Evolutionary conservation across 2,888 invertebrate genomes (phyloP).

Genomic region (Aplocera efformata): DNA sequence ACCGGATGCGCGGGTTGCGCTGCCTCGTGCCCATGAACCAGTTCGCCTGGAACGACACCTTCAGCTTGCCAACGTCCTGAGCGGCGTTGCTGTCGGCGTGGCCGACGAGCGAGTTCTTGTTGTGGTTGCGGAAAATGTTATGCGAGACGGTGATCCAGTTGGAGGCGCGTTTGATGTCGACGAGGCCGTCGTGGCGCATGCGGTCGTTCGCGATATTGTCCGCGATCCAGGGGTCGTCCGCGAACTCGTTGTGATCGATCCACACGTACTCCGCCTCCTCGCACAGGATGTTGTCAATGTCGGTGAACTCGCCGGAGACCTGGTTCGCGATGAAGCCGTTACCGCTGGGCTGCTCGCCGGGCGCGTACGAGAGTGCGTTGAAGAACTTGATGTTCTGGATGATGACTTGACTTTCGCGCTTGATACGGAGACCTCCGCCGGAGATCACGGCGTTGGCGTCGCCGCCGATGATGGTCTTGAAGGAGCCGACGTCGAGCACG

Average conservation of each 20-base stretch:
- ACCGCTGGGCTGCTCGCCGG: constrained; percentile 19
- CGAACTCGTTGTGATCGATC: constrained; percentile 25
- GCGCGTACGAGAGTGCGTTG: constrained; percentile 23
- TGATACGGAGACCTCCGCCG: constrained; percentile 22
- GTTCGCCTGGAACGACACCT: constrained; percentile 11
- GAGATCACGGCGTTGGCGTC: constrained; percentile 15
- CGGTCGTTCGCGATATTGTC: constrained; percentile 7
- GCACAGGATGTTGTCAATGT: constrained; percentile 15
- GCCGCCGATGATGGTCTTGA: constrained; percentile 21
- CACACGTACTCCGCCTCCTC: constrained; percentile 12
- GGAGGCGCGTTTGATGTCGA: constrained; percentile 23
- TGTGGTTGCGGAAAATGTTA: constrained; percentile 26
- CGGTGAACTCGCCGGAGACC: constrained; percentile 13
- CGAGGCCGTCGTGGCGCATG: constrained; percentile 23
- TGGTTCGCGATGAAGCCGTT: constrained; percentile 10
- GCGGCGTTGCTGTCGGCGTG: constrained; percentile 17
- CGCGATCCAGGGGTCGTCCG: constrained; percentile 23
- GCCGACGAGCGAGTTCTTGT: constrained; percentile 21
- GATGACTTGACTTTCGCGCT: constrained; percentile 15
- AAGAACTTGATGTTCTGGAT: constrained; percentile 20
- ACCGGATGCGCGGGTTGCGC: constrained; percentile 23
- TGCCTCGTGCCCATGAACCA: constrained; percentile 21
- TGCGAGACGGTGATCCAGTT: constrained; percentile 24
- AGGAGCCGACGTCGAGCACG: constrained; percentile 13
- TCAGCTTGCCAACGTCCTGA: constrained; percentile 19